These are phyloP conservation scores for Romanogobio albipinnatus DNA, from an alignment of 2,113 vertebrate species.

Conservation along the genomic window DNA sequence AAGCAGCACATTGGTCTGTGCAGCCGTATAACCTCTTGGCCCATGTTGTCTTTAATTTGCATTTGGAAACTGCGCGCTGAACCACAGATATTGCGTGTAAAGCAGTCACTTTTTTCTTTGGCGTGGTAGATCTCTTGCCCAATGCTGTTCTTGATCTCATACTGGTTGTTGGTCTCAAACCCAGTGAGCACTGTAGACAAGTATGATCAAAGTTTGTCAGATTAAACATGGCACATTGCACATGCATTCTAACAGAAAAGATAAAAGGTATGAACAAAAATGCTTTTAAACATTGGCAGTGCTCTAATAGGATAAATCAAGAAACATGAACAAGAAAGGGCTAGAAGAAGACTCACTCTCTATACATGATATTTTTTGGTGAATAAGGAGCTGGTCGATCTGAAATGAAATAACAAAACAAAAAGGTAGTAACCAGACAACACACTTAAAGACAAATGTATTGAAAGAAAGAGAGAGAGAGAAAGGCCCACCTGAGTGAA, in stretches of 20 bases:
- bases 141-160: constrained; percentile 84
- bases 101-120: constrained; percentile 86
- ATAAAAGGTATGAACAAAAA: not conserved
- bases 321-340: not conserved
- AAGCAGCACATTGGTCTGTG: constrained; percentile 85
- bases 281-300: not conserved
- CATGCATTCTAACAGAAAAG: not conserved
- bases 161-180: constrained; percentile 85
- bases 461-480: not conserved
- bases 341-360: constrained; percentile 76
- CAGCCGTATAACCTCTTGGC: constrained; percentile 83
- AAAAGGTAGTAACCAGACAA: not conserved
- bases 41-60: constrained; percentile 79
- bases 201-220: not conserved
- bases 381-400: constrained; percentile 88
- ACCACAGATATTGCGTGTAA: constrained; percentile 85
- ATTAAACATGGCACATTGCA: not conserved
- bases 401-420: constrained; percentile 57
- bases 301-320: not conserved
- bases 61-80: constrained; percentile 83
- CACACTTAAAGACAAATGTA: not conserved
- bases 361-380: constrained; percentile 84
- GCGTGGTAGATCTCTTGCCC: constrained; percentile 84
- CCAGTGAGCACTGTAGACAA: constrained; percentile 75
- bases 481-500: constrained; percentile 77